These are phyloP conservation scores for Chascanopsetta lugubris DNA, from an alignment of 2,113 vertebrate genomes.

Conservation along the genomic window DNA sequence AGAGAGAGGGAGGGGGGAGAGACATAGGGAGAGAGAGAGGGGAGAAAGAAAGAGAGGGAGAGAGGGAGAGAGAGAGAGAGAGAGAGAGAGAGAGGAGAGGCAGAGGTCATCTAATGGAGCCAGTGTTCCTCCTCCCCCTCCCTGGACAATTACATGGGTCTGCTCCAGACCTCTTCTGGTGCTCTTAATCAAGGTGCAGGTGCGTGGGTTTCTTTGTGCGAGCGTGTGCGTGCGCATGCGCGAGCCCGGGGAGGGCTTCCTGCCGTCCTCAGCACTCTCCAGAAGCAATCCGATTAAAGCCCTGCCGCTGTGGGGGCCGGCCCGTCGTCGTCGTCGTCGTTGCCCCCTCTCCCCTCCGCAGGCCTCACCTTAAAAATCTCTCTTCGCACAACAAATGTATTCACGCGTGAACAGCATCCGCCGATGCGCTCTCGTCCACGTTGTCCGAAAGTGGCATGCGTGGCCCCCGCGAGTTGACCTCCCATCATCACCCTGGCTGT, in stretches of 20 bases:
- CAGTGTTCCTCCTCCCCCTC: slow-evolving; percentile 52
- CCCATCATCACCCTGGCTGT: slow-evolving; percentile 72
- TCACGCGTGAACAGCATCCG: slow-evolving; percentile 3
- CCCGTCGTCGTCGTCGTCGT: no score
- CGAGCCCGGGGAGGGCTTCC: slow-evolving; percentile 41
- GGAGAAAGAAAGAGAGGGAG: slow-evolving; percentile 19
- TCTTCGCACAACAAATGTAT: slow-evolving; percentile 25
- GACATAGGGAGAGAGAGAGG: slow-evolving; percentile 16
- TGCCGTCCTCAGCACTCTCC: slow-evolving; percentile 76
- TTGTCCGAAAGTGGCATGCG: slow-evolving; percentile 18
- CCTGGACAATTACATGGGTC: slow-evolving; percentile 66
- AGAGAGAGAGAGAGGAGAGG: slow-evolving; percentile 15
- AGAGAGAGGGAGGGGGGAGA: no score
- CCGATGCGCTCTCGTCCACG: slow-evolving; percentile 14
- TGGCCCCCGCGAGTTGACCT: slow-evolving; percentile 61
- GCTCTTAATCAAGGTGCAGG: slow-evolving; percentile 77
- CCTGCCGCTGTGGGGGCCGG: slow-evolving; percentile 60
- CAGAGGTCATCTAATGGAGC: slow-evolving; percentile 60
- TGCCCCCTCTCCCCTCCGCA: slow-evolving; percentile 22
- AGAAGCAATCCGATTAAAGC: slow-evolving; percentile 77
- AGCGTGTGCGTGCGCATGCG: slow-evolving; percentile 16
- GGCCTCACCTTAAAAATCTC: slow-evolving; percentile 56
- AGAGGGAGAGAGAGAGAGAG: slow-evolving; percentile 21
- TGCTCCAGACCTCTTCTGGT: slow-evolving; percentile 61
- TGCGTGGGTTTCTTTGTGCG: slow-evolving; percentile 43